Conservation (phyloP, 2,888 invertebrate species). For the Sinohyriopsis cumingii region DNA sequence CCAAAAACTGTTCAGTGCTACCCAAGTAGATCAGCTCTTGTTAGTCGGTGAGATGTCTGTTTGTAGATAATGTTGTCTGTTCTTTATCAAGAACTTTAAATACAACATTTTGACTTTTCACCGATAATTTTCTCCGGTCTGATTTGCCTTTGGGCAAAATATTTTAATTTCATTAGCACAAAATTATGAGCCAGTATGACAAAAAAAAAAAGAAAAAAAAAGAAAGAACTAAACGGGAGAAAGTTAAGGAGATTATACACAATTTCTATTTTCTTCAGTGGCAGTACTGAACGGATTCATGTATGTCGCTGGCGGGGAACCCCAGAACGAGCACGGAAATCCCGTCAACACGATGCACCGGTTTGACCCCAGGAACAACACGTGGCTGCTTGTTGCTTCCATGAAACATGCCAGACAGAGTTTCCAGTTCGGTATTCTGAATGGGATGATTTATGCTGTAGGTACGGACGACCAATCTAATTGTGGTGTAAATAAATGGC, state of each 20-base stretch:
- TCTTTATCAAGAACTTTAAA: too few species aligned
- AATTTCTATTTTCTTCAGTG: constrained; percentile 27
- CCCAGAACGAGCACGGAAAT: constrained; percentile 36
- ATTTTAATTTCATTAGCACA: too few species aligned
- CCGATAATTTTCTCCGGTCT: too few species aligned
- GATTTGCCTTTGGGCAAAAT: too few species aligned
- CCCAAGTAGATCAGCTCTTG: too few species aligned
- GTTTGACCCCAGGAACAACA: constrained; percentile 49
- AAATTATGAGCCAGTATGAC: neutral
- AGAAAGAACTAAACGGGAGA: neutral
- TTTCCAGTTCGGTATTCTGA: constrained; percentile 51
- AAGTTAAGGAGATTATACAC: neutral
- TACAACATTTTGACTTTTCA: too few species aligned
- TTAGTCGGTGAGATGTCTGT: too few species aligned
- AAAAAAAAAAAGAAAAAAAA: neutral
- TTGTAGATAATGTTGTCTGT: too few species aligned
- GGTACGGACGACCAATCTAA: constrained; percentile 24
- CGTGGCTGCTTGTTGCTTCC: constrained; percentile 51
- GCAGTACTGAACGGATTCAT: constrained; percentile 54
- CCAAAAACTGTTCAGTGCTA: too few species aligned
- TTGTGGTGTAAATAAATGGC: too few species aligned
- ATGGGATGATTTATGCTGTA: constrained; percentile 50
- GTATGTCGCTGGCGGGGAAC: constrained; percentile 57
- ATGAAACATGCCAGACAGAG: constrained; percentile 55
- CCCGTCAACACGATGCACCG: constrained; percentile 46